These are phyloP conservation scores for Xenops minutus DNA, from an alignment of 2,797 vertebrate species.

Conservation along the genomic window DNA sequence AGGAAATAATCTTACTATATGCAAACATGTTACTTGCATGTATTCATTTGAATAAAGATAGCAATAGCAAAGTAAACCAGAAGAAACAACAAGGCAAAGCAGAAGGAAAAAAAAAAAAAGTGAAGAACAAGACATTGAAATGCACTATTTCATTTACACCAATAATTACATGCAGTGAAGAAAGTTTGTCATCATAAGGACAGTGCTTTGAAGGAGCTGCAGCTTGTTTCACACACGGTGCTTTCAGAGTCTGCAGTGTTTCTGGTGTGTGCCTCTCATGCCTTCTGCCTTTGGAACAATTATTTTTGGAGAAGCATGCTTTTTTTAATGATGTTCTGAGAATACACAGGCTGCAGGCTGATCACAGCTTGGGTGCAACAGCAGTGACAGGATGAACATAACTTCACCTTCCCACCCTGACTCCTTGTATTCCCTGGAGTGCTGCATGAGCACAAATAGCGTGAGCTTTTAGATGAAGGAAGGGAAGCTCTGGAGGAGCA, in stretches of 20 bases:
- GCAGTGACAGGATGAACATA: background rate
- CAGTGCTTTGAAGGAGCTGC: background rate
- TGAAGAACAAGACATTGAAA: background rate
- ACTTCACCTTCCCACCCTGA: background rate
- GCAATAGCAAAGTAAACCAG: background rate
- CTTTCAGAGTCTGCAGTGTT: background rate
- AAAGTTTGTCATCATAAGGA: background rate
- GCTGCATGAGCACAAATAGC: background rate
- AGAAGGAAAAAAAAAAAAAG: background rate
- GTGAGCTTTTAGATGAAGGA: background rate
- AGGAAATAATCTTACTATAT: conserved; percentile 18
- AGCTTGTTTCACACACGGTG: background rate
- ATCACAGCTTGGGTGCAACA: background rate
- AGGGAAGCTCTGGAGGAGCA: background rate
- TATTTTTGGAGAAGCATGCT: background rate
- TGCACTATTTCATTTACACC: background rate
- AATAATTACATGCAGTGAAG: background rate
- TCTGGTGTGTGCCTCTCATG: background rate
- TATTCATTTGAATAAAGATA: background rate
- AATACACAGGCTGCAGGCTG: fast-evolving
- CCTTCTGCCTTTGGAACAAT: background rate
- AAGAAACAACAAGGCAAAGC: background rate
- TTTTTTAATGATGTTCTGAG: fast-evolving
- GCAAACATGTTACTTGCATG: conserved; percentile 11
- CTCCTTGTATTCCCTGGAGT: background rate